A percentile compares a stretch with the other conserved stretches of the same genome.
Evolutionary conservation across 2,888 invertebrate genomes (phyloP).

Genomic region (Salpingus planirostris): DNA sequence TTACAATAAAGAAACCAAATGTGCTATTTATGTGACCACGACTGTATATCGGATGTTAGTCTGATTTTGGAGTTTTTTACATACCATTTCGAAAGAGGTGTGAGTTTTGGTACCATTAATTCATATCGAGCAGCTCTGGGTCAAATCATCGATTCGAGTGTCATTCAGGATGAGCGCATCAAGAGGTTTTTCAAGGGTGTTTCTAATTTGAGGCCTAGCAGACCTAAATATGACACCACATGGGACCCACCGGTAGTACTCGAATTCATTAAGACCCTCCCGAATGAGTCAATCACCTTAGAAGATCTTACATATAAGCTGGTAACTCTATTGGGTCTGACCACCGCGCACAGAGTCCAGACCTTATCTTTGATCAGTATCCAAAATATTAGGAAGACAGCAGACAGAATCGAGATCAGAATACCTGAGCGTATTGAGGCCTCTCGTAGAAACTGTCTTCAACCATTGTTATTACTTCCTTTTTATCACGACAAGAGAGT

Average conservation of each 20-base stretch:
- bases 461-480: neutral
- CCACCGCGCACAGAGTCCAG: conserved; percentile 1
- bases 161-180: neutral
- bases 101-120: neutral
- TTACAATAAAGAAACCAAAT: no score
- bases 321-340: no score
- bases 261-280: neutral
- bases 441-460: neutral
- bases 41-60: no score
- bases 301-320: neutral
- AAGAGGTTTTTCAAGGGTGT: conserved; percentile 1
- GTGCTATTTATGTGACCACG: no score
- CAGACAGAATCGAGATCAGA: neutral
- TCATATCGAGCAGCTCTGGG: neutral
- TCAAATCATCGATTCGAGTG: neutral
- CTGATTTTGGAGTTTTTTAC: no score
- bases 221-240: conserved; percentile 1
- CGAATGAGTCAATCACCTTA: neutral
- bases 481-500: neutral
- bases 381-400: neutral
- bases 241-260: conserved; percentile 1
- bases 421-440: neutral
- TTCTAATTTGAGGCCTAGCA: neutral
- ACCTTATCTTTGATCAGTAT: neutral
- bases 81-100: no score